Conservation (phyloP, 1,140 invertebrate species). For the Polypedilum pembai region DNA sequence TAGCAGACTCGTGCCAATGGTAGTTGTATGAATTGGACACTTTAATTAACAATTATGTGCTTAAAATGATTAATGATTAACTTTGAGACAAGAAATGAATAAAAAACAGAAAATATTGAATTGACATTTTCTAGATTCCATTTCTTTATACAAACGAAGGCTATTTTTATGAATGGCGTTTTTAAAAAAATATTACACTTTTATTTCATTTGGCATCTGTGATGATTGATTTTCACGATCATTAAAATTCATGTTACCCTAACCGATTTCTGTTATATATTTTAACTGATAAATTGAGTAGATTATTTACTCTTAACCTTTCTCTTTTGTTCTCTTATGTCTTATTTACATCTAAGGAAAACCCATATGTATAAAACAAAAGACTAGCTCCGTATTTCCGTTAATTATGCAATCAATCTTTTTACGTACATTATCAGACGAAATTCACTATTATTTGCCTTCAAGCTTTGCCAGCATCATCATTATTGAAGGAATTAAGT, state of each 20-base stretch:
- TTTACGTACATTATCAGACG: too few species aligned
- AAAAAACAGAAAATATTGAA: not conserved
- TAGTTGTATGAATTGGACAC: slow-evolving; percentile 20
- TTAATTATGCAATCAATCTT: slow-evolving; percentile 25
- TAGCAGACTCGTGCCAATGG: not conserved
- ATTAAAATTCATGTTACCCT: slow-evolving; percentile 13
- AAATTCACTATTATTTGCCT: not conserved
- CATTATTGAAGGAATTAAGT: too few species aligned
- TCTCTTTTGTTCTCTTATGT: too few species aligned
- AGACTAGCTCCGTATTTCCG: not conserved
- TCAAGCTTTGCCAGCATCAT: too few species aligned
- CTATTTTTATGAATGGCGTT: too few species aligned
- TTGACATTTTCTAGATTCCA: slow-evolving; percentile 14
- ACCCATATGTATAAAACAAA: not conserved
- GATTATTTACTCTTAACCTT: not conserved
- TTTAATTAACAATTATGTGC: slow-evolving; percentile 27
- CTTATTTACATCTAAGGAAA: not conserved
- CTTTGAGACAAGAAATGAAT: slow-evolving; percentile 4
- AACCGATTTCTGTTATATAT: slow-evolving; percentile 5
- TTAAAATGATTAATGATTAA: slow-evolving; percentile 23
- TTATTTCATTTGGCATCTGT: not conserved
- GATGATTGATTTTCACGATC: slow-evolving; percentile 21
- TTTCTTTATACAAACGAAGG: too few species aligned
- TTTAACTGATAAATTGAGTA: not conserved
- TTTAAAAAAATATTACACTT: not conserved